Evolutionary conservation across 2,888 invertebrate genomes (phyloP).

Genomic region (Orgyia antiqua): DNA sequence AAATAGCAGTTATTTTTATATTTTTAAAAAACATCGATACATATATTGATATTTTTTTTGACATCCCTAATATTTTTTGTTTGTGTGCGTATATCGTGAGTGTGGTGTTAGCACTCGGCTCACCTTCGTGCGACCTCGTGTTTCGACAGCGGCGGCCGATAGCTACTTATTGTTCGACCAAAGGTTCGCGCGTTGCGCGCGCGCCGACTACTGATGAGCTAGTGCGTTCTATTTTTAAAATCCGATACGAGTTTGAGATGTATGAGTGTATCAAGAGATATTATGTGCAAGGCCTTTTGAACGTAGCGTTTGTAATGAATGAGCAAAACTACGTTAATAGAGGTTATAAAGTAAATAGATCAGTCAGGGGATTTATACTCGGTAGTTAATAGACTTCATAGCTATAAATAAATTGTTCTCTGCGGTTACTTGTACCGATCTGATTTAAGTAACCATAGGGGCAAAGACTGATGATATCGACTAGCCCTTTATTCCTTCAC

Average conservation of each 20-base stretch:
- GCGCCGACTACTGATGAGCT: conserved; percentile 70
- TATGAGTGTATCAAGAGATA: conserved; percentile 15
- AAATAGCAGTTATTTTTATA: too few relatives aligned
- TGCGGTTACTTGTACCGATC: too few relatives aligned
- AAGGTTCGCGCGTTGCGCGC: conserved; percentile 58
- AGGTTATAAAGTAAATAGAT: too few relatives aligned
- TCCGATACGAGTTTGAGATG: conserved; percentile 30
- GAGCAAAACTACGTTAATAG: background rate
- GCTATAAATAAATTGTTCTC: too few relatives aligned
- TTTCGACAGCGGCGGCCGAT: conserved; percentile 63
- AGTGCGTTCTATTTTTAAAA: conserved; percentile 54
- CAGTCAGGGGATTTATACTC: too few relatives aligned
- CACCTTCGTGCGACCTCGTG: conserved; percentile 72
- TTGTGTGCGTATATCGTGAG: conserved; percentile 36
- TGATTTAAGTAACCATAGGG: too few relatives aligned
- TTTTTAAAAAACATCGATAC: too few relatives aligned
- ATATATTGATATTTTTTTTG: too few relatives aligned
- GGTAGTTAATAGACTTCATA: too few relatives aligned
- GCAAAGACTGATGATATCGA: too few relatives aligned
- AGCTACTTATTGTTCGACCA: conserved; percentile 56
- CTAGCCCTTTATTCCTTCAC: too few relatives aligned
- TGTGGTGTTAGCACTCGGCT: conserved; percentile 61
- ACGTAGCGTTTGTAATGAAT: conserved; percentile 10
- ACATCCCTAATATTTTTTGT: conserved; percentile 21
- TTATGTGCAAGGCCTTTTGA: conserved; percentile 11